Evolutionary conservation across 92 coral and sea anemone species (phyloP).

Genomic region (Zoanthus gigantus): DNA sequence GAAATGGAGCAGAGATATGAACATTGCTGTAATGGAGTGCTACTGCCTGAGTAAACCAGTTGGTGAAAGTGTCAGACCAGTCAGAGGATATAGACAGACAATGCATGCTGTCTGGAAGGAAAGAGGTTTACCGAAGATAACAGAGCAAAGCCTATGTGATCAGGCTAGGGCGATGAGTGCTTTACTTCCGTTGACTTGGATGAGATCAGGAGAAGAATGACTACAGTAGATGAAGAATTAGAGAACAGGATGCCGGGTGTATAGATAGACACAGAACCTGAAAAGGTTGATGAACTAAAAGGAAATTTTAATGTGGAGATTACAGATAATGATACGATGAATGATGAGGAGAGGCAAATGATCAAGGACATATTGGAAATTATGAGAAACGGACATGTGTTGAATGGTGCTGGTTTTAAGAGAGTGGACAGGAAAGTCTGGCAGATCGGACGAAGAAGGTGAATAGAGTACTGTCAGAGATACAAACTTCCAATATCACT

Average conservation of each 20-base stretch:
- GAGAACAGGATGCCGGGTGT: constrained; percentile 21
- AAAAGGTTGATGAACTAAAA: constrained; percentile 9
- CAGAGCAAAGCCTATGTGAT: not conserved
- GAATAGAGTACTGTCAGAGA: too few relatives aligned
- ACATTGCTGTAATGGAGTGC: not conserved
- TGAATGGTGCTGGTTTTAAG: not conserved
- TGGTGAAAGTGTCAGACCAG: too few relatives aligned
- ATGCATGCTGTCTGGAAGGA: constrained; percentile 9
- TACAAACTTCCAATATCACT: not conserved
- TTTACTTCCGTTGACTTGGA: not conserved
- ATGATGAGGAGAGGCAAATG: constrained; percentile 53
- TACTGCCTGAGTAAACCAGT: too few relatives aligned
- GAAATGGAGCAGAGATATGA: not conserved
- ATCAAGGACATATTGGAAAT: constrained; percentile 38
- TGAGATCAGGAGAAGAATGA: constrained; percentile 52
- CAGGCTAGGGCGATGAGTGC: not conserved
- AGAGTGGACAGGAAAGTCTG: constrained; percentile 14
- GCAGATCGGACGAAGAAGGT: constrained; percentile 19
- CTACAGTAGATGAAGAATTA: constrained; percentile 40
- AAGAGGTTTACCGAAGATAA: not conserved
- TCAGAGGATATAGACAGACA: too few relatives aligned
- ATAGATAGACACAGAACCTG: constrained; percentile 33
- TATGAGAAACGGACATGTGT: constrained; percentile 49
- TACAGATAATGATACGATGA: not conserved
- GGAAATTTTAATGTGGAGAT: too few relatives aligned